A percentile compares a stretch with the other conserved stretches of the same genome.
Conservation (phyloP, 2,113 vertebrate genomes). For the Labrus mixtus region DNA sequence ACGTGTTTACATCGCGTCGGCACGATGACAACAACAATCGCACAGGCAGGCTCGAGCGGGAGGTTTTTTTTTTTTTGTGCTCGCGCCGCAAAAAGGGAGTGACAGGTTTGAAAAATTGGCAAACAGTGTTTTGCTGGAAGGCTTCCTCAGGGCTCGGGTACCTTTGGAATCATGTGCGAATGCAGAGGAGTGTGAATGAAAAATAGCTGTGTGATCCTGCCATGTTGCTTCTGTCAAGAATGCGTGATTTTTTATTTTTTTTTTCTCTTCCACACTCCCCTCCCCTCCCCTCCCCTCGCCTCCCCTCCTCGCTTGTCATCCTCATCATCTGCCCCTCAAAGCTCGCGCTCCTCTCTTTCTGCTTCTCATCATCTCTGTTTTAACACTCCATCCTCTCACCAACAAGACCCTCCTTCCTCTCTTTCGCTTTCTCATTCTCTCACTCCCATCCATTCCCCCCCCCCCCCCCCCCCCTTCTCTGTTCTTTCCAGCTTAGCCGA, state of each 20-base stretch:
- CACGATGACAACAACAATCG: constrained; percentile 68
- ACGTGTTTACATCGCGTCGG: constrained; percentile 58
- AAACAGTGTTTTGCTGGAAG: constrained; percentile 73
- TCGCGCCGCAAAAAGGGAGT: too few relatives aligned
- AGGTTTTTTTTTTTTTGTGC: too few relatives aligned
- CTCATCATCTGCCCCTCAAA: constrained; percentile 68
- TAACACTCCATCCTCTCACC: constrained; percentile 58
- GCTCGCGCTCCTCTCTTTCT: constrained; percentile 14
- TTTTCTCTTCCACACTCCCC: not conserved
- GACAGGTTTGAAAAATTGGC: constrained; percentile 80
- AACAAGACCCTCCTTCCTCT: constrained; percentile 43
- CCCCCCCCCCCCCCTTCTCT: constrained; percentile 14
- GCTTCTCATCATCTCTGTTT: constrained; percentile 63
- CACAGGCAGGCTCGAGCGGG: constrained; percentile 49
- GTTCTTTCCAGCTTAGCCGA: constrained; percentile 69
- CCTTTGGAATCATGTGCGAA: constrained; percentile 74
- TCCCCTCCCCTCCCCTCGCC: not conserved
- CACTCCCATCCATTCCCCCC: constrained; percentile 21
- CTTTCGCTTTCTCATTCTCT: constrained; percentile 23
- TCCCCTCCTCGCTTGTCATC: constrained; percentile 64
- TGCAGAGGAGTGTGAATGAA: constrained; percentile 78
- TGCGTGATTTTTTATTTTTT: constrained; percentile 22
- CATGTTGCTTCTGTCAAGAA: constrained; percentile 72
- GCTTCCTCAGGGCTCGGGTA: constrained; percentile 74
- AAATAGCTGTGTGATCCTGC: constrained; percentile 76